Percentiles rank a stretch among this genome's conserved stretches.
These are phyloP conservation scores for Cerceris ruficornis DNA, from an alignment of 2,888 invertebrate genomes.

Conservation along the genomic window DNA sequence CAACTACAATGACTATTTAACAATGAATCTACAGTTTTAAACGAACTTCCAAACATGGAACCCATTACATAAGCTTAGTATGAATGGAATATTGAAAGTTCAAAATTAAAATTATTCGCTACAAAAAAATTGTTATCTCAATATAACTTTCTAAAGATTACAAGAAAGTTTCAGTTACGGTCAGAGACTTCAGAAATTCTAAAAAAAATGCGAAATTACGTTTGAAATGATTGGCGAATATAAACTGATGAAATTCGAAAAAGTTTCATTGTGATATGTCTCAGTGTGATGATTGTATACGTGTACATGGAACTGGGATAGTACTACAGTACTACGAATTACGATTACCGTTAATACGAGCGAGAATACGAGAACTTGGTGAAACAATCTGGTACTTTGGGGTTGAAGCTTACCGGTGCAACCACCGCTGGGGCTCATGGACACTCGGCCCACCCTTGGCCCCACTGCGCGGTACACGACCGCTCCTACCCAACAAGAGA, in stretches of 20 bases:
- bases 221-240: too few species aligned
- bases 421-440: constrained; percentile 80
- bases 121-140: too few species aligned
- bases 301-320: constrained; percentile 68
- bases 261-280: background rate
- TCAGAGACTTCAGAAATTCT: too few species aligned
- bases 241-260: background rate
- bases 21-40: too few species aligned
- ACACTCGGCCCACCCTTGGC: constrained; percentile 81
- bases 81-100: too few species aligned
- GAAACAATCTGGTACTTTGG: constrained; percentile 78
- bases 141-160: too few species aligned
- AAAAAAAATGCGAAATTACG: too few species aligned
- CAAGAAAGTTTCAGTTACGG: too few species aligned
- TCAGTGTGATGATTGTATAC: constrained; percentile 15
- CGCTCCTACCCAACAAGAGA: constrained; percentile 81
- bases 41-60: too few species aligned
- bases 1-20: too few species aligned
- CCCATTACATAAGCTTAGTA: too few species aligned
- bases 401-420: constrained; percentile 81
- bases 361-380: constrained; percentile 78
- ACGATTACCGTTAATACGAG: constrained; percentile 79
- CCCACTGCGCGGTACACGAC: constrained; percentile 81
- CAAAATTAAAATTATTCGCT: too few species aligned
- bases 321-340: constrained; percentile 79